Percentiles rank a stretch among this genome's conserved stretches.
Conservation (phyloP, 2,888 invertebrate species). For the Leptinotarsa tumamoca region DNA sequence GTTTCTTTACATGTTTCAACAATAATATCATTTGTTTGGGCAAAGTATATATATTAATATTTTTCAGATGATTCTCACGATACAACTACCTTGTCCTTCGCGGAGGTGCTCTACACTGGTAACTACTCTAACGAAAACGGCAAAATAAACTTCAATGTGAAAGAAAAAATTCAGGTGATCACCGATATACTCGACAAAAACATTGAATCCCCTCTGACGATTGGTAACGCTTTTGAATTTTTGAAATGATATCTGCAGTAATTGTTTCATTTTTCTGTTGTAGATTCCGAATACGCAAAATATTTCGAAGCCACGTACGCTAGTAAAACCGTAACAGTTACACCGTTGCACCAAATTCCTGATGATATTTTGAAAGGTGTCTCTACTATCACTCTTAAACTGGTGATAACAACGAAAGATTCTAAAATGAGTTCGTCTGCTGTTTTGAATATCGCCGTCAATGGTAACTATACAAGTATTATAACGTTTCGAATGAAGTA, state of each 20-base stretch:
- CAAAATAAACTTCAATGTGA: constrained; percentile 16
- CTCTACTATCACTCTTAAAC: neutral
- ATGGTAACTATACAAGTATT: neutral
- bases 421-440: neutral
- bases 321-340: neutral
- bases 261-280: constrained; percentile 18
- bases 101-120: constrained; percentile 22
- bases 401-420: neutral
- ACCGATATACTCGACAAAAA: constrained; percentile 20
- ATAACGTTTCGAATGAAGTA: too few species aligned
- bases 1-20: too few species aligned
- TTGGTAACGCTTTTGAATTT: neutral
- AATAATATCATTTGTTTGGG: neutral
- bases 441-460: neutral
- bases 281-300: too few species aligned
- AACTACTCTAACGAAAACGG: constrained; percentile 31
- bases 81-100: constrained; percentile 8
- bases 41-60: neutral
- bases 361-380: neutral
- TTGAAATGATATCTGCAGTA: neutral
- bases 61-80: constrained; percentile 9
- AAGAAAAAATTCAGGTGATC: constrained; percentile 13
- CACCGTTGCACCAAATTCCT: neutral
- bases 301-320: too few species aligned
- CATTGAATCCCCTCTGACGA: constrained; percentile 25